Evolutionary conservation across 2,888 invertebrate species (phyloP), one percentile per base, ranked within the genome.

Genomic region (Lithosia quadra): DNA sequence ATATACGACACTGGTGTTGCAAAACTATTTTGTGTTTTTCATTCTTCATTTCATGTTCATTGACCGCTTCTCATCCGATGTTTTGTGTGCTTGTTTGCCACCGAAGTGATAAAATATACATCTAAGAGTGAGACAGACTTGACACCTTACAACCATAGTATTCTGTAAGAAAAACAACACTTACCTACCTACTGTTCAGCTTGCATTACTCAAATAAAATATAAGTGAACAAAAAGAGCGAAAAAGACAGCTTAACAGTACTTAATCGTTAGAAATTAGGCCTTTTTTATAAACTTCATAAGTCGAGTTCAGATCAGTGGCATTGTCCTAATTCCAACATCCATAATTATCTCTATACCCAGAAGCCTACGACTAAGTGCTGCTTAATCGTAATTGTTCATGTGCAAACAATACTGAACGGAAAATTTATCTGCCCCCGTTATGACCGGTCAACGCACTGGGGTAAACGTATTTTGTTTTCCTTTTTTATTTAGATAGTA

Each of bases 401-500:
- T 15, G 43, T 61, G 10, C 34, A 59, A 34, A 34, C 9, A 60
- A 60, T 60, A 15, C 13, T 18, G 22, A 43, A 39, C n/a, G 28
- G 43, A 43, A 63, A 33, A 21, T 63, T 63, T 63, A 33, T 53
- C 33, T 33, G 49, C 10, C 49, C 18, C 13, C 21, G 28, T 28
- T 11, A n/a, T 4, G 22, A 49, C 28, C 49, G 49, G 62, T 53
- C 33, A 62, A n/a, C 33, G 62, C 24, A 49, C 49, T 62, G 24
- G 28, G 43, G 33, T n/a, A n/a, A n/a, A 3, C 2, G 22, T 21
- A 11, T 22, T 21, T 21, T 55, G 5, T 3, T 11, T 15, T 43
- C 3, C 33, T 43, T 43, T 5, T 18, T 43, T 18, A 5, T 43
- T 43, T 13, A 39, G 39, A 39, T 39, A 39, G 1, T 39, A 39